phyloP scores from a whole-genome alignment of 2,888 invertebrate genomes.

The Salpingus planirostris region DNA sequence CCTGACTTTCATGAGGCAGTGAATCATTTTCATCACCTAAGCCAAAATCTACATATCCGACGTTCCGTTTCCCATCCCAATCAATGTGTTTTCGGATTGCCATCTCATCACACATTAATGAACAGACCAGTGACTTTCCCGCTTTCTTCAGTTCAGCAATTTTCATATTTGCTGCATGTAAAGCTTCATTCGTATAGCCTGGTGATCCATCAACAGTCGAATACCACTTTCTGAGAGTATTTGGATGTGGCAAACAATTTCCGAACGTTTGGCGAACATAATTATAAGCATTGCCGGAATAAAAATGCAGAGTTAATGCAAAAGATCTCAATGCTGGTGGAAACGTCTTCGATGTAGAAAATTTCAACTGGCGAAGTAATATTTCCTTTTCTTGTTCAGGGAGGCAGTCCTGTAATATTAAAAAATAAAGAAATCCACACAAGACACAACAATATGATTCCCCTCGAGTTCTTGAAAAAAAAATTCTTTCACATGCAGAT shows the following conservation, averaged over 20 bases:
- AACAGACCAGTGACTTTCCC: slow-evolving; percentile 1
- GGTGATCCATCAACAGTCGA: slow-evolving; percentile 15
- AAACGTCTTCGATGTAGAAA: background rate
- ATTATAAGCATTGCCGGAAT: slow-evolving; percentile 3
- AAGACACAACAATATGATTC: too few relatives aligned
- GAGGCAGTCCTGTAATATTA: too few relatives aligned
- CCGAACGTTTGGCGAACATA: slow-evolving; percentile 11
- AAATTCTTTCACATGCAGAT: too few relatives aligned
- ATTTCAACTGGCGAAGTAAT: slow-evolving; percentile 1
- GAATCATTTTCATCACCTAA: slow-evolving; percentile 15
- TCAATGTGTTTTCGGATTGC: slow-evolving; percentile 9
- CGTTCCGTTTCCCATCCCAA: background rate
- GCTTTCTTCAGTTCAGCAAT: too few relatives aligned
- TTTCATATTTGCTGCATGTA: slow-evolving; percentile 8
- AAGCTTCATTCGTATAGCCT: slow-evolving; percentile 15
- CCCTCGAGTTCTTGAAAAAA: too few relatives aligned
- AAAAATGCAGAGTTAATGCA: slow-evolving; percentile 3
- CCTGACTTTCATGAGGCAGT: slow-evolving; percentile 13
- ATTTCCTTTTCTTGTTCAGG: background rate
- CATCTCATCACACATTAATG: slow-evolving; percentile 15
- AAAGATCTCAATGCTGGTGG: slow-evolving; percentile 1
- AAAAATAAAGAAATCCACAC: too few relatives aligned
- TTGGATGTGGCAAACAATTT: slow-evolving; percentile 17
- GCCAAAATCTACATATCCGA: slow-evolving; percentile 10
- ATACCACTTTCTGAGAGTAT: slow-evolving; percentile 20